Percentiles rank a stretch among this genome's conserved stretches.
Conservation (phyloP, 2,113 vertebrate species). For the zebrafish (Danio rerio) region GRCz12tu NC_133184.1:35474001-35474500, state of each 20-base stretch:
- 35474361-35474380: constrained; percentile 2
- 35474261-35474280: constrained; percentile 16
- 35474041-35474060: too few species aligned
- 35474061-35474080: too few species aligned
- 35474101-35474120: neutral
- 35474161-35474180: neutral
- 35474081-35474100: too few species aligned
- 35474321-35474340: neutral
- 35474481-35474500: neutral
- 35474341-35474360: neutral
- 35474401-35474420: constrained; percentile 2
- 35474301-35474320: neutral
- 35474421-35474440: constrained; percentile 4
- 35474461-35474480: constrained; percentile 1
- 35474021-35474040: too few species aligned
- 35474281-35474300: neutral
- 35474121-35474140: neutral
- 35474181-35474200: constrained; percentile 25
- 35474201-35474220: constrained; percentile 1
- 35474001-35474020: too few species aligned
- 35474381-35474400: neutral
- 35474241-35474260: neutral
- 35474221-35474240: neutral
- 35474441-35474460: constrained; percentile 33
- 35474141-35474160: constrained; percentile 18